These are phyloP conservation scores for Palythoa grandiflora DNA, from an alignment of 92 coral and sea anemone genomes.

Conservation along the genomic window DNA sequence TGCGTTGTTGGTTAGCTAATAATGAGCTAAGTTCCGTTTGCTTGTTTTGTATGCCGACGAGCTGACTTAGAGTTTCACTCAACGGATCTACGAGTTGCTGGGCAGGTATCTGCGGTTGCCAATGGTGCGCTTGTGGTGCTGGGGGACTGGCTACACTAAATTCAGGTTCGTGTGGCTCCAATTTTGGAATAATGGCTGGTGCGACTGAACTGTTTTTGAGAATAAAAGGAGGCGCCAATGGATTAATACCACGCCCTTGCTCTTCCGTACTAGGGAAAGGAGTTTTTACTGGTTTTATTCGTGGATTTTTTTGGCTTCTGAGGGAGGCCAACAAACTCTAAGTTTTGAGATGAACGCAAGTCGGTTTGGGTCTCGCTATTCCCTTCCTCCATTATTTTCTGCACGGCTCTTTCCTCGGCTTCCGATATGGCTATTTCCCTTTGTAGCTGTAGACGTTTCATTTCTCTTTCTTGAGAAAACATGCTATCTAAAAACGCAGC, in stretches of 20 bases:
- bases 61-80: slow-evolving; percentile 27
- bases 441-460: background rate
- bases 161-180: background rate
- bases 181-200: slow-evolving; percentile 13
- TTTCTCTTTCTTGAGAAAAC: background rate
- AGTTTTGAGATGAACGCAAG: background rate
- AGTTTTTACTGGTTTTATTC: background rate
- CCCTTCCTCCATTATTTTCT: background rate
- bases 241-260: background rate
- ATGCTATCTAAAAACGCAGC: background rate
- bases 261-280: background rate
- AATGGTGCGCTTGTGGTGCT: background rate
- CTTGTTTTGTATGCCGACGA: slow-evolving; percentile 43
- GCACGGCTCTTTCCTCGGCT: background rate
- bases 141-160: background rate
- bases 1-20: slow-evolving; percentile 44
- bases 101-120: slow-evolving; percentile 9
- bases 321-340: background rate
- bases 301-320: background rate
- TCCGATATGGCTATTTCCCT: background rate
- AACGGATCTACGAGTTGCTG: slow-evolving; percentile 16
- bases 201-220: background rate
- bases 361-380: background rate
- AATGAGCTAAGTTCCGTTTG: slow-evolving; percentile 59
- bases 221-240: slow-evolving; percentile 17